Evolutionary conservation across 30 jellyfish, hydroid and myxozoan genomes (phyloP), one percentile per base, ranked within the genome.

Genomic region (Hydractinia echinata): DNA sequence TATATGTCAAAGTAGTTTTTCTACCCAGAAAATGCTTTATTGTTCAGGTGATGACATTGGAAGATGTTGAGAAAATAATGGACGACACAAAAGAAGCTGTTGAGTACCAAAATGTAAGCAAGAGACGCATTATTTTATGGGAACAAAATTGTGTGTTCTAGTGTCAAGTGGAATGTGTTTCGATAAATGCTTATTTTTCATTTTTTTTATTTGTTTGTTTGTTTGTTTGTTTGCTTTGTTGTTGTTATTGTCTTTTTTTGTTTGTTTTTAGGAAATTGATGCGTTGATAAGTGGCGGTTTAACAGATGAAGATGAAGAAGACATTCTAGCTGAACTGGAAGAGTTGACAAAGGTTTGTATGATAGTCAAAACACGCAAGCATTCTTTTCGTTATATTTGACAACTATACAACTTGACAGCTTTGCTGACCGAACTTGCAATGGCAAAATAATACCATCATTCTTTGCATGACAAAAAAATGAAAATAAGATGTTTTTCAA

Each of bases 61-160:
- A 92, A 84, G 98, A 92, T 76, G 98, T 92, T n/a, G 98, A 92
- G 67, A 87, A 84, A 64, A 92, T 92, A 14, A 92, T 92, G 98
- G 98, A 87, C 48, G 98, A 92, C 10, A 87, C 98, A 19, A 82
- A 84, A 76, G 98, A 92, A 49, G 98, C 90, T 51, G 87, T 92
- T 79, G 98, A 86, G 76, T 92, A 92, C 66, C 98, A 92, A 71
- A 76, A 85, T 77, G 97, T 85, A 85, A 30, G 82, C 61, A 10
- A 61, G 49, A 5, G 21, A 5, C 67, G 21, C 53, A 13, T 66
- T 3, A 8, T 6, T 6, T 66, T 66, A 19, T 19, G 3, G 76
- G 1, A 66, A 30, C 44, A 30, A 30, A 30, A 30, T 30, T 30
- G 44, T 30, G 2, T 30, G 2, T 30, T 30, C 44, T 30, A 30